Evolutionary conservation across 2,113 vertebrate genomes (phyloP).

Genomic region (Ctenomys sociabilis): DNA sequence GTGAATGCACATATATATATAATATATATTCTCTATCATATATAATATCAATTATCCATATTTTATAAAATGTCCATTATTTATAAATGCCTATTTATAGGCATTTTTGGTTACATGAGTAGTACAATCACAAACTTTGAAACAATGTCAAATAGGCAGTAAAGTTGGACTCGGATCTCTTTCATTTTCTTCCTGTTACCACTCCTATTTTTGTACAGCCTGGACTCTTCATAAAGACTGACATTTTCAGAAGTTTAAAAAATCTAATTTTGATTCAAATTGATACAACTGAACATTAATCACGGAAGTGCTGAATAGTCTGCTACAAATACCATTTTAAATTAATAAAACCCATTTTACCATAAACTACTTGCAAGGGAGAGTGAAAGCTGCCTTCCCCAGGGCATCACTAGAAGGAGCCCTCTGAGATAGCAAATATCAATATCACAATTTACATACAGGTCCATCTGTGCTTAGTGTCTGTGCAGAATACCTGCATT

Average conservation of each 20-base stretch:
- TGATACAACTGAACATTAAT: neutral
- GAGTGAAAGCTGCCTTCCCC: neutral
- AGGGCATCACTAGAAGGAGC: neutral
- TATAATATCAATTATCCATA: neutral
- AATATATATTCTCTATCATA: neutral
- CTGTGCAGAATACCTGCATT: neutral
- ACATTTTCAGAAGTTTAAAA: conserved; percentile 44
- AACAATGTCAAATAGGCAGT: neutral
- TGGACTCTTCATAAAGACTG: neutral
- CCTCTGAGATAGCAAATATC: neutral
- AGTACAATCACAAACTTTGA: neutral
- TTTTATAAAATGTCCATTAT: neutral
- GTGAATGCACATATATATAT: neutral
- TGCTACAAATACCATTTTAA: conserved; percentile 3
- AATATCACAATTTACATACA: neutral
- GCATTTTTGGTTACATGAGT: neutral
- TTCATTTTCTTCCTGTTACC: neutral
- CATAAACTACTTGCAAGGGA: neutral
- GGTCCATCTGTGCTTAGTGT: neutral
- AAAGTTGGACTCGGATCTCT: neutral
- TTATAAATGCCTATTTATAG: too few species aligned
- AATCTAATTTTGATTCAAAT: conserved; percentile 3
- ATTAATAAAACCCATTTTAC: neutral
- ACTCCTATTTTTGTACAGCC: neutral
- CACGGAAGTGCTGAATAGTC: neutral